Evolutionary conservation across 2,113 vertebrate genomes (phyloP).

Genomic region (Manacus vitellinus): DNA sequence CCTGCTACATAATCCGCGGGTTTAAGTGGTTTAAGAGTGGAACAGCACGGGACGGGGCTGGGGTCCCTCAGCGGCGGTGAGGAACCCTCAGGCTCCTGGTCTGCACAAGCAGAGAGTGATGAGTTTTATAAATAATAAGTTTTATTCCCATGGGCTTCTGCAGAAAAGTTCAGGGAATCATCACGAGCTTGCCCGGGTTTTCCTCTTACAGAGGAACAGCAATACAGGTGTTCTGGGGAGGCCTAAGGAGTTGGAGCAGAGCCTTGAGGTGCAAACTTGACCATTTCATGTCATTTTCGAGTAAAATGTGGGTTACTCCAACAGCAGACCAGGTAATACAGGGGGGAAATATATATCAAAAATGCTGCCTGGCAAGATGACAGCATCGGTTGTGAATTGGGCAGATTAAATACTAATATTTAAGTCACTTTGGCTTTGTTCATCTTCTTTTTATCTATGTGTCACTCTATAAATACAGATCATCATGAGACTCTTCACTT

Average conservation of each 20-base stretch:
- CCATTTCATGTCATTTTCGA: accelerated
- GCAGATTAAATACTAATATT: neutral
- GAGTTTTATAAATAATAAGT: accelerated
- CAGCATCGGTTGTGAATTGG: neutral
- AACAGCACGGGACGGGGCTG: neutral
- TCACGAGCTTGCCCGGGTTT: accelerated
- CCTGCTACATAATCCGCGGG: accelerated
- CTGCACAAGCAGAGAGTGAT: accelerated
- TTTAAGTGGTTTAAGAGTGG: neutral
- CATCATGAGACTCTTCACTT: neutral
- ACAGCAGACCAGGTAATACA: neutral
- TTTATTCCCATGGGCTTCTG: neutral
- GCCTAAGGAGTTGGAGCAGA: neutral
- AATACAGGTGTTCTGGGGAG: neutral
- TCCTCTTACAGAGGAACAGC: accelerated
- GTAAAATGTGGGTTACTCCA: neutral
- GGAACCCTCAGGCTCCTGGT: neutral
- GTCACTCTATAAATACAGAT: neutral
- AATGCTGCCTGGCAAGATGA: neutral
- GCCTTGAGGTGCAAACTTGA: accelerated
- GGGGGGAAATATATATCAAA: accelerated
- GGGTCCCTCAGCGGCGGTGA: neutral
- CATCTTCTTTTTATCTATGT: neutral
- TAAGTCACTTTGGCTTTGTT: neutral
- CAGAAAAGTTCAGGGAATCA: accelerated